These are phyloP conservation scores for Euphydryas editha DNA, from an alignment of 2,888 invertebrate genomes.

Conservation along the genomic window DNA sequence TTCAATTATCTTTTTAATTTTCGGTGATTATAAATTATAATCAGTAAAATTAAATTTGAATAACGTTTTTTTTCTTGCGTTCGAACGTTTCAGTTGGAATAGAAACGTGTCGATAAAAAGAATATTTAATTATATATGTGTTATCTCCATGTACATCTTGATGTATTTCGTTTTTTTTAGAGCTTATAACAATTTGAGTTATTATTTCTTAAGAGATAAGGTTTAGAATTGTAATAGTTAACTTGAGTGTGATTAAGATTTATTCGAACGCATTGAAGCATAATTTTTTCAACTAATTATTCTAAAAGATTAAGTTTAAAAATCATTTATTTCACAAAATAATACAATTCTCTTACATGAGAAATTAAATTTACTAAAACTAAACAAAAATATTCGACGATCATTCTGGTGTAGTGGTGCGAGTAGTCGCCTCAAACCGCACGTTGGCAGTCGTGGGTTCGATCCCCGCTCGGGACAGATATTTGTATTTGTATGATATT, in stretches of 20 bases:
- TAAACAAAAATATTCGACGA: too few species aligned
- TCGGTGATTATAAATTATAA: slow-evolving; percentile 24
- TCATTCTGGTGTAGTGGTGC: too few species aligned
- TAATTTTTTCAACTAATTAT: neutral
- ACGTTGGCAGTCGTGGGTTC: too few species aligned
- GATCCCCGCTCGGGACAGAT: too few species aligned
- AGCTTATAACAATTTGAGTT: slow-evolving; percentile 10
- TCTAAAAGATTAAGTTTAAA: too few species aligned
- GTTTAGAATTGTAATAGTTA: slow-evolving; percentile 1
- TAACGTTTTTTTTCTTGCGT: slow-evolving; percentile 26
- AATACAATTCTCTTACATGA: too few species aligned
- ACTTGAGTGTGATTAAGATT: neutral
- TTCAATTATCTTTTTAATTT: slow-evolving; percentile 9
- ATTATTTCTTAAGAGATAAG: slow-evolving; percentile 22
- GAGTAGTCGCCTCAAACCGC: too few species aligned
- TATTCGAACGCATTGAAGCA: neutral
- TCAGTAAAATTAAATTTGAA: slow-evolving; percentile 31
- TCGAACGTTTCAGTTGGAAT: slow-evolving; percentile 33
- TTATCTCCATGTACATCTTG: slow-evolving; percentile 35
- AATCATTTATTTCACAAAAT: too few species aligned
- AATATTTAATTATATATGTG: slow-evolving; percentile 37
- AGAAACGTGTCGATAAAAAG: slow-evolving; percentile 37
- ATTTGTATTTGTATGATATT: too few species aligned
- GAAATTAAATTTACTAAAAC: too few species aligned
- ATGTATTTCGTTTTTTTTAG: slow-evolving; percentile 33